Percentiles rank a stretch among this genome's conserved stretches.
Evolutionary conservation across 2,797 vertebrate genomes (phyloP).

Genomic region (Lindbergichthys nudifrons): DNA sequence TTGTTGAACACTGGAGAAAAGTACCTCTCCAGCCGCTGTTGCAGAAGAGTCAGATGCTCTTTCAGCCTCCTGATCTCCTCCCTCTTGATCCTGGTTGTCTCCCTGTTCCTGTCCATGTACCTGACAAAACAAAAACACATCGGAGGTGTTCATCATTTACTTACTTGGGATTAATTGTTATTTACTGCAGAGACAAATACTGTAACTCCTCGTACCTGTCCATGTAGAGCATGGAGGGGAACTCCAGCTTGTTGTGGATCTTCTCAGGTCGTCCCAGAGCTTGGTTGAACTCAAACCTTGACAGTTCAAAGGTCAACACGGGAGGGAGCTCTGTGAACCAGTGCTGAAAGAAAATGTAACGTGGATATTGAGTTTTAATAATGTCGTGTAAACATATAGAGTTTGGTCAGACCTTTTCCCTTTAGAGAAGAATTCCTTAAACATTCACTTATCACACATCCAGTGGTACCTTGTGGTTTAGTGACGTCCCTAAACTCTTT

Average conservation of each 20-base stretch:
- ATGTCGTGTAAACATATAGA: background rate
- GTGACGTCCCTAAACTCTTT: too few relatives aligned
- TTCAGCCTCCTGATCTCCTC: constrained; percentile 98
- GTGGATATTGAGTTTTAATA: background rate
- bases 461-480: too few relatives aligned
- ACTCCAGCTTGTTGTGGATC: constrained; percentile 99
- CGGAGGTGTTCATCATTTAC: background rate
- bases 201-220: constrained; percentile 87
- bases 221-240: constrained; percentile 96
- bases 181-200: background rate
- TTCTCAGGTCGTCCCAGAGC: constrained; percentile 97
- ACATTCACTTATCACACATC: background rate
- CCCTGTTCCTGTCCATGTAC: constrained; percentile 98
- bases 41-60: constrained; percentile 95
- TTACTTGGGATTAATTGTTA: background rate
- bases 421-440: background rate
- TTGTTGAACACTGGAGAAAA: background rate
- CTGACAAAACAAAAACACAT: constrained; percentile 72
- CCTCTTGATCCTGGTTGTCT: constrained; percentile 96
- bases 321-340: constrained; percentile 99
- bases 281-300: constrained; percentile 99
- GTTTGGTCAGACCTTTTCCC: background rate
- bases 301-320: constrained; percentile 98
- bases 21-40: constrained; percentile 97
- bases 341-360: constrained; percentile 84